Evolutionary conservation across 2,888 invertebrate species (phyloP).

Genomic region (Odontomyia ornata): DNA sequence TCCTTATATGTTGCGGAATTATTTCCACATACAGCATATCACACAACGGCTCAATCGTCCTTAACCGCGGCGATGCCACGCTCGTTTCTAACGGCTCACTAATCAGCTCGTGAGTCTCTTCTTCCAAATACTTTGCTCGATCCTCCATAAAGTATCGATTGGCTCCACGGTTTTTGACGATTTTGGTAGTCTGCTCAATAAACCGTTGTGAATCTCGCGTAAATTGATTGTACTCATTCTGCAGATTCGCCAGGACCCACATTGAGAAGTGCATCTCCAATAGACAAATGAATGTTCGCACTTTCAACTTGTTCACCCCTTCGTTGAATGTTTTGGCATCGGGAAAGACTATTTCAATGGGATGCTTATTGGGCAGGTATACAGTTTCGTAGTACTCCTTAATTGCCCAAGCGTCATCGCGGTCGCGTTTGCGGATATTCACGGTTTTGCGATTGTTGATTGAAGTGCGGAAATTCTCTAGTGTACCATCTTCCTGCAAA

Average conservation of each 20-base stretch:
- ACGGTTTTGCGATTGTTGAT: conserved; percentile 48
- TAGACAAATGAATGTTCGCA: conserved; percentile 59
- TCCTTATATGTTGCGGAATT: conserved; percentile 56
- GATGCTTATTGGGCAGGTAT: conserved; percentile 57
- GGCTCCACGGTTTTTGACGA: conserved; percentile 58
- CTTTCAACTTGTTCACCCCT: conserved; percentile 59
- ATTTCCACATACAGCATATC: conserved; percentile 58
- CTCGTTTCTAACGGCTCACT: conserved; percentile 55
- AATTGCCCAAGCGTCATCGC: conserved; percentile 62
- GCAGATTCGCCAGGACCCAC: conserved; percentile 58
- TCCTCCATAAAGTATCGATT: conserved; percentile 61
- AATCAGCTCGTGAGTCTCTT: conserved; percentile 53
- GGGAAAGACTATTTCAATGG: conserved; percentile 58
- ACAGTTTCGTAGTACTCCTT: conserved; percentile 60
- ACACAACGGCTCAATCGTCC: conserved; percentile 56
- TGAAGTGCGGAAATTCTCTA: conserved; percentile 56
- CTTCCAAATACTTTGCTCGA: conserved; percentile 56
- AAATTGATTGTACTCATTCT: conserved; percentile 57
- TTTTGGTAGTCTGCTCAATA: conserved; percentile 57
- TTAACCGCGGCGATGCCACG: conserved; percentile 54
- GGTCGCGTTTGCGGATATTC: conserved; percentile 57
- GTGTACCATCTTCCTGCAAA: conserved; percentile 50
- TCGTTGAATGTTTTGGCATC: conserved; percentile 56
- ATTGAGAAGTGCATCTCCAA: conserved; percentile 61
- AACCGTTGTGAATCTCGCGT: conserved; percentile 58